Evolutionary conservation across 2,888 invertebrate genomes (phyloP).

Genomic region (Caenorhabditis zanzibari): DNA sequence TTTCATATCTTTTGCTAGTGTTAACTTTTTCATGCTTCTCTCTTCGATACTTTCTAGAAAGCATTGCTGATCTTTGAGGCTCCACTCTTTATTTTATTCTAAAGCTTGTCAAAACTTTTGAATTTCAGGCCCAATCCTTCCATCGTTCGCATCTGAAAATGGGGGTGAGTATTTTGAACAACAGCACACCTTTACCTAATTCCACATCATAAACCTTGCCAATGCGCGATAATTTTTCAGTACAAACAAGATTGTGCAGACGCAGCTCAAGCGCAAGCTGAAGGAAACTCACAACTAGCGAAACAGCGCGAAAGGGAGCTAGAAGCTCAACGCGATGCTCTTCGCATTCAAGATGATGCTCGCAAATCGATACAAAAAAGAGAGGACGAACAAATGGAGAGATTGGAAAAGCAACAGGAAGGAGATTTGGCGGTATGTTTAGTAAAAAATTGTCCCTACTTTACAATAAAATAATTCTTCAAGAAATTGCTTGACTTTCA

Average conservation of each 20-base stretch:
- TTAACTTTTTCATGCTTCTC: neutral
- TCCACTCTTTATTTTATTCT: neutral
- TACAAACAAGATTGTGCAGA: neutral
- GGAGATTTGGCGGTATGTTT: neutral
- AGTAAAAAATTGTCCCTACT: neutral
- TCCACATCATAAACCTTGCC: too few species aligned
- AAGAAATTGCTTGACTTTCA: neutral
- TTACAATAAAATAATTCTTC: neutral
- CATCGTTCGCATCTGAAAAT: neutral
- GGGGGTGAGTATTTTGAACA: constrained; percentile 1
- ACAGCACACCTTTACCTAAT: too few species aligned
- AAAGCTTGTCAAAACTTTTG: too few species aligned
- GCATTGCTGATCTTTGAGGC: too few species aligned
- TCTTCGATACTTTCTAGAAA: too few species aligned
- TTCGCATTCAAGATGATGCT: too few species aligned
- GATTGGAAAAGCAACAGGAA: neutral
- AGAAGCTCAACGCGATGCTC: neutral
- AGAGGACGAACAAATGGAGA: neutral
- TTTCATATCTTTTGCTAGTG: neutral
- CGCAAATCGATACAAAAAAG: neutral
- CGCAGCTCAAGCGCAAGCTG: neutral
- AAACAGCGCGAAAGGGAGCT: neutral
- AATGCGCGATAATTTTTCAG: constrained; percentile 4
- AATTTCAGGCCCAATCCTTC: neutral
- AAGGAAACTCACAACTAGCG: neutral